Percentiles rank a stretch among this genome's conserved stretches.
Conservation (phyloP, 2,797 vertebrate species). For the Argya squamiceps region DNA sequence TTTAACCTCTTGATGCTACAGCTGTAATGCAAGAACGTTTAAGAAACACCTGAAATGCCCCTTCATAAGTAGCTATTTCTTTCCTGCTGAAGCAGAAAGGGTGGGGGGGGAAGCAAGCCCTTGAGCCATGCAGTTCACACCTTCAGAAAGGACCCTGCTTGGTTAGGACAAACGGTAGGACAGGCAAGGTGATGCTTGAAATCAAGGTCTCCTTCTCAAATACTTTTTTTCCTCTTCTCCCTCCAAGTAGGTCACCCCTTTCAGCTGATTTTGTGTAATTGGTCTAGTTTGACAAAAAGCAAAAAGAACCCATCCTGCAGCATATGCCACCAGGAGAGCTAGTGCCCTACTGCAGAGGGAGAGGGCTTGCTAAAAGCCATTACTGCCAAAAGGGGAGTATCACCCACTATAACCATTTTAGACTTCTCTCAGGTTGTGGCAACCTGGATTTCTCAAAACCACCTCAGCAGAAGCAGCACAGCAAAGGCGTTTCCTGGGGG, state of each 20-base stretch:
- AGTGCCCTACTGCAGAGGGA: not conserved
- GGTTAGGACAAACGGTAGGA: not conserved
- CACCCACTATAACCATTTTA: rapidly evolving
- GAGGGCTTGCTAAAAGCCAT: not conserved
- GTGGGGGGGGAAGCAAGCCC: rapidly evolving
- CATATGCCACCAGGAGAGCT: not conserved
- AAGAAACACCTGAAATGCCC: not conserved
- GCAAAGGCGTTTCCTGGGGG: not conserved
- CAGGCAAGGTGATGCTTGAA: not conserved
- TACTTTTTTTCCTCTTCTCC: not conserved
- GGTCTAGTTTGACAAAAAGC: not conserved
- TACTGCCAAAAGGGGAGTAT: not conserved
- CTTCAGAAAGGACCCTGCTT: not conserved
- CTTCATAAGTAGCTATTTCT: not conserved
- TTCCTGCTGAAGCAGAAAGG: not conserved
- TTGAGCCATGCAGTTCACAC: not conserved
- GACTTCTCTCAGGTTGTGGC: not conserved
- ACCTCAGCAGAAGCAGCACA: not conserved
- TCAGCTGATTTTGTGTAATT: not conserved
- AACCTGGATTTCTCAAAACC: not conserved
- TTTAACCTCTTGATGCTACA: not conserved
- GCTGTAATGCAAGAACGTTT: not conserved
- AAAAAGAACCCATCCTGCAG: not conserved
- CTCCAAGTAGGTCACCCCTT: not conserved
- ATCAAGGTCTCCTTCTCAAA: not conserved